Evolutionary conservation across 2,888 invertebrate species (phyloP).

Genomic region (Thalpophila matura): DNA sequence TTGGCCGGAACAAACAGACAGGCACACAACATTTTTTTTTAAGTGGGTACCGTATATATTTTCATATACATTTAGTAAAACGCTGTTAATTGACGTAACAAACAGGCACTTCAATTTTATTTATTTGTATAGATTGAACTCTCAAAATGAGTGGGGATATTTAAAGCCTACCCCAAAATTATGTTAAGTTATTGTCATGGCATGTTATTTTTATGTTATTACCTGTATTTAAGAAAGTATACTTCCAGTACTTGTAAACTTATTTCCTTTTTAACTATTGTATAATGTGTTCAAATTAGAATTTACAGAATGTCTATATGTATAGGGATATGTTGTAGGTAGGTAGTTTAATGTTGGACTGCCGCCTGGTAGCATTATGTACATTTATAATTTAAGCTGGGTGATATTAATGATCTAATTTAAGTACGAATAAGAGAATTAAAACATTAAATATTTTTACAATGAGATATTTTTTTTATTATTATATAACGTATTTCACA

Average conservation of each 20-base stretch:
- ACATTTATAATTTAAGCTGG: slow-evolving; percentile 64
- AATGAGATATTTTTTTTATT: slow-evolving; percentile 40
- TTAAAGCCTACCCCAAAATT: slow-evolving; percentile 15
- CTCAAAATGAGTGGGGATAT: too few species aligned
- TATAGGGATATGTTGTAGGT: slow-evolving; percentile 47
- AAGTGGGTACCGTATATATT: too few species aligned
- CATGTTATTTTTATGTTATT: slow-evolving; percentile 44
- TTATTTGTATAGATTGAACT: too few species aligned
- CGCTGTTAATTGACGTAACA: too few species aligned
- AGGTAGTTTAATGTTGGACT: slow-evolving; percentile 59
- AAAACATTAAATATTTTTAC: slow-evolving; percentile 72
- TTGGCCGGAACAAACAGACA: too few species aligned
- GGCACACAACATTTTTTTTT: too few species aligned
- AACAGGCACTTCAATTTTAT: too few species aligned
- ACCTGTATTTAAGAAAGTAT: slow-evolving; percentile 36
- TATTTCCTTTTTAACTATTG: slow-evolving; percentile 43
- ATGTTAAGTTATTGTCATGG: slow-evolving; percentile 28
- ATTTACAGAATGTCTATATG: slow-evolving; percentile 48
- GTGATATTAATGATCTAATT: slow-evolving; percentile 70
- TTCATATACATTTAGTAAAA: too few species aligned
- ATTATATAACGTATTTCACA: slow-evolving; percentile 70
- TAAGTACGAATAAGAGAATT: slow-evolving; percentile 54
- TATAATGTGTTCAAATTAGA: slow-evolving; percentile 64
- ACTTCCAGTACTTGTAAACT: slow-evolving; percentile 56
- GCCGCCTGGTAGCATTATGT: slow-evolving; percentile 62